Conservation (phyloP, 2,113 vertebrate species). For the Syngnathus scovelli region DNA sequence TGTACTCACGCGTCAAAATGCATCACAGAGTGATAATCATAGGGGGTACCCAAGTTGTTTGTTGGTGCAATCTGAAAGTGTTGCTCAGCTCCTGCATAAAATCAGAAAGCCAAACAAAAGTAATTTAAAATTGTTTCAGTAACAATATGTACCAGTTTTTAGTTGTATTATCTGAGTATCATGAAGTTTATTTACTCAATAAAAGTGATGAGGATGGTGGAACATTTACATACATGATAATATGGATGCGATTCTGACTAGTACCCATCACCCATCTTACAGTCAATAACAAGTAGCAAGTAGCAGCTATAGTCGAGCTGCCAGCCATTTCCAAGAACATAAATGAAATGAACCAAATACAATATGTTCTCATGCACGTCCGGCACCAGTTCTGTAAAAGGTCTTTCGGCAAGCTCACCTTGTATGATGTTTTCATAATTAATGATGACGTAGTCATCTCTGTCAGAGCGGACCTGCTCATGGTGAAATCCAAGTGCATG, state of each 20-base stretch:
- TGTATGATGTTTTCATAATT: constrained; percentile 30
- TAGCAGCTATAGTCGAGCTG: too few relatives aligned
- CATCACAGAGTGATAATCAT: constrained; percentile 67
- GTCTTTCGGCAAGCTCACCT: constrained; percentile 19
- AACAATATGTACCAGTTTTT: background rate
- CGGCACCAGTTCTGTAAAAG: background rate
- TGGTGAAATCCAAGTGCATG: constrained; percentile 67
- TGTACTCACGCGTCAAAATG: constrained; percentile 57
- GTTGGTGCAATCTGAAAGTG: constrained; percentile 34
- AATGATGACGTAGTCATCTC: constrained; percentile 46
- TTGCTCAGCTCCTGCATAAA: background rate
- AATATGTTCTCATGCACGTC: background rate
- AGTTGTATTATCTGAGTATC: too few relatives aligned
- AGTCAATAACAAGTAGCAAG: background rate
- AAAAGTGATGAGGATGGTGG: too few relatives aligned
- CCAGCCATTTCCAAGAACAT: background rate
- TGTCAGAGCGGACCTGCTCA: constrained; percentile 61
- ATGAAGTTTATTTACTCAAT: too few relatives aligned
- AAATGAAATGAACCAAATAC: background rate
- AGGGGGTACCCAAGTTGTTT: constrained; percentile 57
- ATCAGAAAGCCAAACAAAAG: background rate
- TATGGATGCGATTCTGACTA: background rate
- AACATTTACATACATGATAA: background rate
- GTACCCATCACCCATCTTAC: too few relatives aligned
- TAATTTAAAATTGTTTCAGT: background rate